Evolutionary conservation across 2,113 vertebrate genomes (phyloP), one percentile per base, ranked within the genome.

Genomic region (Arenaria interpres): DNA sequence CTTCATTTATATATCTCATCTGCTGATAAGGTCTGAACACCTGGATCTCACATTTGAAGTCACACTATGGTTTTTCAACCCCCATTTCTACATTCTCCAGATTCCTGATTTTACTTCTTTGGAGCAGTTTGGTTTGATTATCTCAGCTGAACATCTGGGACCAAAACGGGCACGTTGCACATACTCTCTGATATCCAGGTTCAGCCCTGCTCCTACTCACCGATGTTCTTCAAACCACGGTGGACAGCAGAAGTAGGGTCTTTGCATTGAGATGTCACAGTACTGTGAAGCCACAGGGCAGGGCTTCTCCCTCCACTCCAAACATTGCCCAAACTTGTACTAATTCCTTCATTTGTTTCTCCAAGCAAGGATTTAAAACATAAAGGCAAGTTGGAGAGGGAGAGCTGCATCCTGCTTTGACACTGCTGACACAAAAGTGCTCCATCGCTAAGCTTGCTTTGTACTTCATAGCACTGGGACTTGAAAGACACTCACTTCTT

Each of bases 151-250:
- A 59, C 22, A 57, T 6, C 67, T 41, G 33, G 22, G 59, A 32
- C 63, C 27, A 48, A 27, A 85, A 10, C 20, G 28, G 16, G 22
- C 24, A 14, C 0, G 0, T 7, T 9, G 4, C 41, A 23, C 0
- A 0, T 1, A 1, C 27, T 15, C 39, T 43, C 23, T 41, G 43
- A 6, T 4, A 46, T 1, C 33, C 54, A 54, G 24, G 9, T 30
- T 27, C 35, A 46, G 24, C n/a, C n/a, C 41, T 51, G 14, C 12
- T 33, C 27, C 35, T 25, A 10, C 51, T 56, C 54, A 30, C 50
- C 3, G 0, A 4, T 21, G 21, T 14, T 62, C 77, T 67, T 73
- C 76, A 66, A 60, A 16, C 39, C 71, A 18, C 1, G 0, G 33
- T 2, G 39, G 24, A 7, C 0, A 0, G 18, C 67, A 82, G 74